Evolutionary conservation across 2,797 vertebrate genomes (phyloP).

Genomic region (Toxotes lorentzi): DNA sequence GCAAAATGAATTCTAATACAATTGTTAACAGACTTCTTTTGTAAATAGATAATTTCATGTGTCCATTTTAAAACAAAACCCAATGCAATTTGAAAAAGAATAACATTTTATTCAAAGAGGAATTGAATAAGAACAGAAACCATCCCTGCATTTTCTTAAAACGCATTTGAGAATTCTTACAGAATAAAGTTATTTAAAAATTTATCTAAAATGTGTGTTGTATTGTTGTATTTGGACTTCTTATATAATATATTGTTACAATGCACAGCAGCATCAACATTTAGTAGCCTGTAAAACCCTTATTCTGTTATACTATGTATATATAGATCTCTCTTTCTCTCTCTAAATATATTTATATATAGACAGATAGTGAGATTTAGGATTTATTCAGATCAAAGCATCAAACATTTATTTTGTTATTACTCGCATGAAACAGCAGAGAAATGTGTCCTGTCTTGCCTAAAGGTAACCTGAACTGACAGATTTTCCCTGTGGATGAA

Average conservation of each 20-base stretch:
- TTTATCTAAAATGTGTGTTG: slow-evolving; percentile 42
- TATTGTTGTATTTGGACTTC: slow-evolving; percentile 1
- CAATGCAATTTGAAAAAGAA: slow-evolving; percentile 80
- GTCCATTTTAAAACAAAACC: slow-evolving; percentile 75
- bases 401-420: background rate
- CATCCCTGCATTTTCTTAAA: slow-evolving; percentile 80
- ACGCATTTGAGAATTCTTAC: slow-evolving; percentile 81
- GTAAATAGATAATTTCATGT: slow-evolving; percentile 86
- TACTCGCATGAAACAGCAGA: background rate
- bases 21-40: slow-evolving; percentile 79
- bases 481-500: background rate
- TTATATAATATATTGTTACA: background rate
- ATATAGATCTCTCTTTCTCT: too few species aligned
- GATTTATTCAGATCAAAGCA: too few species aligned
- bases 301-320: too few species aligned
- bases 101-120: slow-evolving; percentile 84
- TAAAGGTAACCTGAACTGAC: background rate
- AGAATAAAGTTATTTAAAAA: slow-evolving; percentile 88
- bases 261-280: background rate
- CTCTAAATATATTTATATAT: too few species aligned
- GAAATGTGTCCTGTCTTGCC: too few species aligned
- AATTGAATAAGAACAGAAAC: slow-evolving; percentile 78
- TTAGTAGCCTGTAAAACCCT: too few species aligned
- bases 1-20: slow-evolving; percentile 78
- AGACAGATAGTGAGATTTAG: too few species aligned